phyloP scores from a whole-genome alignment of 2,113 vertebrate genomes.

The Cinclus cinclus region DNA sequence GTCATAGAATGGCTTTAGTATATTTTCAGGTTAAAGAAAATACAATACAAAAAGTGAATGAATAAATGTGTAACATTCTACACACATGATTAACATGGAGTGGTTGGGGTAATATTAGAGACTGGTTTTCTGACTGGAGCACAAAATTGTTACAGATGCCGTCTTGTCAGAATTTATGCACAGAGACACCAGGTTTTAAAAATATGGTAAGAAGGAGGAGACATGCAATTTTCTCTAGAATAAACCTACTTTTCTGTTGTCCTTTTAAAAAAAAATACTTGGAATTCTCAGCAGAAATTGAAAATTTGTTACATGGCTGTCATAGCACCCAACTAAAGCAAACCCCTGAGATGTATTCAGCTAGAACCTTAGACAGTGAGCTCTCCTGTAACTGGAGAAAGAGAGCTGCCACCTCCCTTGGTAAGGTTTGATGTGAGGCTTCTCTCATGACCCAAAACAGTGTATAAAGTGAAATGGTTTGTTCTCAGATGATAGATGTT shows the following conservation, averaged over 20 bases:
- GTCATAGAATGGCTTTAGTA: background rate
- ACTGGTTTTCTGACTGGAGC: background rate
- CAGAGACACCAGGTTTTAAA: background rate
- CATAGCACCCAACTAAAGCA: fast-evolving
- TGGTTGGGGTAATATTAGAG: background rate
- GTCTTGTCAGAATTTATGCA: background rate
- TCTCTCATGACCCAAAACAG: background rate
- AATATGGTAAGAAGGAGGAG: background rate
- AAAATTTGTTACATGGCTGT: background rate
- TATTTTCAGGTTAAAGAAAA: background rate
- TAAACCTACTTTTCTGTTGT: background rate
- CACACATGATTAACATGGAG: background rate
- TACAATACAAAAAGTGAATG: background rate
- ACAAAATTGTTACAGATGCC: background rate
- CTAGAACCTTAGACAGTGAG: background rate
- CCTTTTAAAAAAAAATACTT: background rate
- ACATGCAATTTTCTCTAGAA: background rate
- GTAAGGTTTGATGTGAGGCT: background rate
- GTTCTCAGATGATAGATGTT: background rate
- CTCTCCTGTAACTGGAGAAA: background rate
- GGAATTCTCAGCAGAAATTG: background rate
- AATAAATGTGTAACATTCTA: background rate
- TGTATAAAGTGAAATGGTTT: background rate
- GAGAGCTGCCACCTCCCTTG: background rate
- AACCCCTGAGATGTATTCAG: background rate